Conservation (phyloP, 2,888 invertebrate species). For the Drosophila histrio region DNA sequence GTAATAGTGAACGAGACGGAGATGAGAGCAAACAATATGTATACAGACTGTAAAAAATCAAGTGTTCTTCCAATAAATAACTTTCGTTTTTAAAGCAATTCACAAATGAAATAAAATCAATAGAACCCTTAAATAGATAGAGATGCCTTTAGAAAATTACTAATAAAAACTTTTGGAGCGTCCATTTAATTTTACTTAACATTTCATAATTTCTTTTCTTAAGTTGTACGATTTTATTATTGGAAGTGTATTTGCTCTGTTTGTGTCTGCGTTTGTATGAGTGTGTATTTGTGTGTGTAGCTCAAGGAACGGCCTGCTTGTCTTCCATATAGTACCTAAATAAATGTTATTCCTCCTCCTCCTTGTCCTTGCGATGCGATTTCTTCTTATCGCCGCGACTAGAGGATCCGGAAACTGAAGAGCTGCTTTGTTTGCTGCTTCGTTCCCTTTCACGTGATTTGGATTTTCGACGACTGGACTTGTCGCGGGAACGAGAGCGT, state of each 20-base stretch:
- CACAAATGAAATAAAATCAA: background rate
- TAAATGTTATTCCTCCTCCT: slow-evolving; percentile 87
- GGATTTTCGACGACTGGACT: slow-evolving; percentile 87
- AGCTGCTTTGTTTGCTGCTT: slow-evolving; percentile 63
- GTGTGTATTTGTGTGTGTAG: slow-evolving; percentile 23
- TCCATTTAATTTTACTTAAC: background rate
- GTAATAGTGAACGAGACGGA: background rate
- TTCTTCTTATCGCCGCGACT: slow-evolving; percentile 87
- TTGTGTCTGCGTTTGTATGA: slow-evolving; percentile 21
- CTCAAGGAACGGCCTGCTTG: slow-evolving; percentile 41
- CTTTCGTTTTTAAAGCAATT: background rate
- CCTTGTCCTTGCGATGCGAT: slow-evolving; percentile 90
- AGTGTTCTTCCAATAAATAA: background rate
- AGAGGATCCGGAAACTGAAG: slow-evolving; percentile 59
- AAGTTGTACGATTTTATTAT: slow-evolving; percentile 46
- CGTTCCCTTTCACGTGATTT: slow-evolving; percentile 85
- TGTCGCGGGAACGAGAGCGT: slow-evolving; percentile 88
- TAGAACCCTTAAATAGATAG: background rate
- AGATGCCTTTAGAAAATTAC: background rate
- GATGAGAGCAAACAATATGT: background rate
- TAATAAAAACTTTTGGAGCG: background rate
- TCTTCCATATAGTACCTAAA: slow-evolving; percentile 61
- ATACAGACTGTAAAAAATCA: background rate
- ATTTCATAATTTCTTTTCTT: slow-evolving; percentile 13
- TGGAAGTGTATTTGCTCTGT: slow-evolving; percentile 52